Conservation (phyloP, 2,113 vertebrate genomes). For the Ammodytes marinus region DNA sequence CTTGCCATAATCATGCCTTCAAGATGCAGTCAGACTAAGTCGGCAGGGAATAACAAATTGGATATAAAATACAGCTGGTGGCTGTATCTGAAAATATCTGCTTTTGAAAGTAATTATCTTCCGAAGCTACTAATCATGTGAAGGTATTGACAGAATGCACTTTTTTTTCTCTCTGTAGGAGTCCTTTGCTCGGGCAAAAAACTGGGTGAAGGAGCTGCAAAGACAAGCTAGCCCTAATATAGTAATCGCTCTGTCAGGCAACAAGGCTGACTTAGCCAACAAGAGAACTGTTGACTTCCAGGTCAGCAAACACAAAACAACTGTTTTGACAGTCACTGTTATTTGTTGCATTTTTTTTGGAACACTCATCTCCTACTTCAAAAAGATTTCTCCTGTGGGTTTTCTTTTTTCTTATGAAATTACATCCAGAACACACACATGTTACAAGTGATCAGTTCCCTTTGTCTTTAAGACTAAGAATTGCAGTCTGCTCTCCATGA, state of each 20-base stretch:
- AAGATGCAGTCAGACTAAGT: neutral
- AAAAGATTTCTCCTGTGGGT: neutral
- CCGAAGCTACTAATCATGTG: neutral
- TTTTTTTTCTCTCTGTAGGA: slow-evolving; percentile 85
- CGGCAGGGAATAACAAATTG: neutral
- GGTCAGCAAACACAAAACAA: slow-evolving; percentile 80
- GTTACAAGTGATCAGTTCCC: neutral
- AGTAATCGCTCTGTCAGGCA: slow-evolving; percentile 98
- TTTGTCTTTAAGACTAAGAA: neutral
- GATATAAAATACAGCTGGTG: neutral
- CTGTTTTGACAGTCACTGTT: neutral
- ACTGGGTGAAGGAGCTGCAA: slow-evolving; percentile 99
- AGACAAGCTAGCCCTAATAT: slow-evolving; percentile 99
- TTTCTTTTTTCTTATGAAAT: neutral
- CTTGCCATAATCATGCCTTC: neutral
- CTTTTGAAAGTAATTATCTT: neutral
- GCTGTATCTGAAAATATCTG: neutral
- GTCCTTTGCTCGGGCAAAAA: slow-evolving; percentile 97
- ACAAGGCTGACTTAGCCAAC: slow-evolving; percentile 97
- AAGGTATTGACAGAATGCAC: slow-evolving; percentile 21
- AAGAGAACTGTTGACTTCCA: slow-evolving; percentile 98
- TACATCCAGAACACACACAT: neutral
- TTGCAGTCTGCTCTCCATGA: neutral
- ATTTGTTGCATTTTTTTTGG: neutral
- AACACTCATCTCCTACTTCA: neutral